These are phyloP conservation scores for Dryococelus australis DNA, from an alignment of 2,888 invertebrate species.

Conservation along the genomic window DNA sequence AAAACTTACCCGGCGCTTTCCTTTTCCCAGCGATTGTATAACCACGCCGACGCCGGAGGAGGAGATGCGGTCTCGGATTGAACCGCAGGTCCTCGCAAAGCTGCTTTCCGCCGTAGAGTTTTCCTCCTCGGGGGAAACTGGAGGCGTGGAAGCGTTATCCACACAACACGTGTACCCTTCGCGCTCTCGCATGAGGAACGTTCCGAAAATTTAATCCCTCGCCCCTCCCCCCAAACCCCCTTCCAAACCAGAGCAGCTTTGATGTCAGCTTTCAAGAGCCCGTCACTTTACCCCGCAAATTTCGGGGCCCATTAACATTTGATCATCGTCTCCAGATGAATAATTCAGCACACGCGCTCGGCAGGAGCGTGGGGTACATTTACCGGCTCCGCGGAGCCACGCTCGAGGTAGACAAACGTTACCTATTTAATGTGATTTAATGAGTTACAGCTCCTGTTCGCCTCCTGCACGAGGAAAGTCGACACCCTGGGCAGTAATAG, in stretches of 20 bases:
- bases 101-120: not conserved
- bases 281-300: slow-evolving; percentile 7
- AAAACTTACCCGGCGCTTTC: not conserved
- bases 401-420: not conserved
- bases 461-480: no score
- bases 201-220: not conserved
- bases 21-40: not conserved
- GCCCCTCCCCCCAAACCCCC: not conserved
- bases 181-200: not conserved
- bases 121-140: not conserved
- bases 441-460: not conserved
- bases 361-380: not conserved
- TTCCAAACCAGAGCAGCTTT: not conserved
- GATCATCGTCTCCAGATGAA: not conserved
- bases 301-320: slow-evolving; percentile 2
- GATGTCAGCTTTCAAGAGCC: not conserved
- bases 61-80: not conserved
- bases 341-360: not conserved
- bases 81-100: not conserved
- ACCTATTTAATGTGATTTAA: not conserved
- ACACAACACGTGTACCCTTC: not conserved
- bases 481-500: no score
- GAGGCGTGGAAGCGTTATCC: not conserved
- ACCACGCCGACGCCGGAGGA: not conserved
- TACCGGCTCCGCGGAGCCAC: not conserved